Base-by-base conservation (phyloP, 2,113 vertebrate genomes). In the Uria aalge region DNA sequence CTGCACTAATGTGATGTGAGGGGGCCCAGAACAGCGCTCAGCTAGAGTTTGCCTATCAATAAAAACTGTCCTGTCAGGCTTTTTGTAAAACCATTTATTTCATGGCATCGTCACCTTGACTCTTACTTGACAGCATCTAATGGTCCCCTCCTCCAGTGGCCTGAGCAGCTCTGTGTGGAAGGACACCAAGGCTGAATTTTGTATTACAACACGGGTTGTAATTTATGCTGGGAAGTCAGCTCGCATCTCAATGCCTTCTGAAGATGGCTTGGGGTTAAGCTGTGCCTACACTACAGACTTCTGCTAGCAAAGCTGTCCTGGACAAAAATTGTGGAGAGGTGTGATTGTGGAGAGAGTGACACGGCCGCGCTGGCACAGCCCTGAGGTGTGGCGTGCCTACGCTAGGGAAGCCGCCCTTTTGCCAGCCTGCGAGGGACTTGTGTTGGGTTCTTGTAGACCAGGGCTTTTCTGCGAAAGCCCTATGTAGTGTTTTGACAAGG, bases 391-490 rank as follows among this genome's bases (percentile, higher is more conserved):
- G 36, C 3, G 0, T 27, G 69, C 9, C 1, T 43, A 6, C 0
- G 0, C 76, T 34, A 76, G 79, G 27, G 20, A 47, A 72, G n/a
- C 41, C 2, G 2, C 73, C 24, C 22, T 13, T 56, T 11, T 40
- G 57, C 57, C 12, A 3, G 36, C 67, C 66, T 6, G 8, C 0
- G 0, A 53, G 41, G 57, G 24, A 5, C 13, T 45, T 1, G 0
- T 13, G 41, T 71, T 41, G 29, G n/a, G 43, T 55, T 84, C n/a
- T 27, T 14, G 17, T 8, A 41, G 48, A 8, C 12, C 45, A 4
- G 8, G 9, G 74, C 81, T 56, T 48, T 71, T 68, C 67, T 8
- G 1, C 6, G 0, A 1, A 8, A 14, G 60, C 60, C 62, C 26
- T 16, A 5, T 17, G 41, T 22, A 23, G 24, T 0, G 0, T 38